Conservation (phyloP, 2,888 invertebrate species). For the Chouioia cunea region DNA sequence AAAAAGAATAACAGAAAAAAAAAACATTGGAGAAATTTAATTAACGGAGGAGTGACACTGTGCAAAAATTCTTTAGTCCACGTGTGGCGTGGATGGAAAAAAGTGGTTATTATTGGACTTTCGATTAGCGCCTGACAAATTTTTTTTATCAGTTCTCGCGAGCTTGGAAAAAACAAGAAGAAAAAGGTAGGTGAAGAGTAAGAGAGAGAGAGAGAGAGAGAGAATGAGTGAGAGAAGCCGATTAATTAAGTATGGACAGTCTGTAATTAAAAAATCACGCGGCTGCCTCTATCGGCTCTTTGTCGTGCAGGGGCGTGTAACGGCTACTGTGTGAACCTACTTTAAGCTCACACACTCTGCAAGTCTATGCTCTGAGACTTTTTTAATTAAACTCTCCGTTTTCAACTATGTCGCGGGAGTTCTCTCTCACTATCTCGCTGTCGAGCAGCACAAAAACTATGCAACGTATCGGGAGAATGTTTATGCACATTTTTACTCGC, state of each 20-base stretch:
- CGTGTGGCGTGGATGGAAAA: conserved; percentile 13
- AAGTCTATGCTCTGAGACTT: conserved; percentile 47
- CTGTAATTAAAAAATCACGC: conserved; percentile 48
- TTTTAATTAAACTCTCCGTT: conserved; percentile 49
- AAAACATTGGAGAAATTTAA: conserved; percentile 26
- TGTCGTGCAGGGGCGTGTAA: conserved; percentile 11
- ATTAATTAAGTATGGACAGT: conserved; percentile 47
- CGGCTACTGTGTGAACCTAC: conserved; percentile 31
- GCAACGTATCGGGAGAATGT: conserved; percentile 34
- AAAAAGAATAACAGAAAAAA: too few species aligned
- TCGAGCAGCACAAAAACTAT: conserved; percentile 15
- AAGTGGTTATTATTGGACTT: conserved; percentile 37
- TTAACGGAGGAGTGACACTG: conserved; percentile 20
- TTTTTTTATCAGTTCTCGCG: conserved; percentile 31
- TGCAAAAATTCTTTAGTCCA: conserved; percentile 35
- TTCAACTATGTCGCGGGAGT: conserved; percentile 41
- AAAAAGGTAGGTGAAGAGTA: conserved; percentile 3
- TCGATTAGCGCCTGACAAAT: conserved; percentile 43
- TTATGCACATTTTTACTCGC: conserved; percentile 27
- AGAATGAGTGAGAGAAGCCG: conserved; percentile 16
- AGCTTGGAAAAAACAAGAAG: conserved; percentile 9
- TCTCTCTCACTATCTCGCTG: conserved; percentile 4
- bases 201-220: background rate
- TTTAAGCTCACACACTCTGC: conserved; percentile 41
- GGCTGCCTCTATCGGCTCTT: conserved; percentile 7